Evolutionary conservation across 1,140 invertebrate species (phyloP), one percentile per base, ranked within the genome.

Genomic region (Neodiprion fabricii): DNA sequence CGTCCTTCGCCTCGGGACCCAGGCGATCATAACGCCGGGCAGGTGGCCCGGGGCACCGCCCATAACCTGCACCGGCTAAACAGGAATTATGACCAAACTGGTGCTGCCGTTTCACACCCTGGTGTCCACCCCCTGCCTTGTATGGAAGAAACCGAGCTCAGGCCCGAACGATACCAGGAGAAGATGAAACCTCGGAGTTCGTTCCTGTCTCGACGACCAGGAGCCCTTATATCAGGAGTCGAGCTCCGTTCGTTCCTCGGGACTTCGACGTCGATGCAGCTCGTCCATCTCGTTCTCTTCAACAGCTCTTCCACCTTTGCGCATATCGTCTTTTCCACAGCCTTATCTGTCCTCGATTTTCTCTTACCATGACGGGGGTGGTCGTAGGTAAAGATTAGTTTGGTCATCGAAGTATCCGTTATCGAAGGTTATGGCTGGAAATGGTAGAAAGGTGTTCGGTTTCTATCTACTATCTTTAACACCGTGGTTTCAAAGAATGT

Each of bases 111-210:
- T 53, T 53, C 10, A n/a, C 17, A 21, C 17, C 17, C 50, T 1
- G n/a, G 10, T 78, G 78, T 72, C 72, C 71, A 76, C 72, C 70
- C 70, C 74, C 77, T 76, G 79, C 80, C 80, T 82, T 79, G 80
- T 82, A 85, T 79, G 81, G 83, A 85, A 86, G 85, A 86, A 86
- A 85, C 85, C 83, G 87, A 82, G 80, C 81, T 83, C 79, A 70
- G 75, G 71, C 74, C 47, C 17, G 75, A 85, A 72, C n/a, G 50
- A n/a, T 53, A 53, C 10, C 83, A 80, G 77, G 84, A 74, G 70
- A 76, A 10, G 81, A 87, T 79, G 69, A 83, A 49, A 53, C 50
- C 7, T 72, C 80, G 74, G 75, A 85, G 81, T 84, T 85, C 66
- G 78, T 11, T 21, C 17, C 50, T 14, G n/a, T 53, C 50, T 14